Conservation (phyloP, 2,888 invertebrate species). For the Idaea aversata region DNA sequence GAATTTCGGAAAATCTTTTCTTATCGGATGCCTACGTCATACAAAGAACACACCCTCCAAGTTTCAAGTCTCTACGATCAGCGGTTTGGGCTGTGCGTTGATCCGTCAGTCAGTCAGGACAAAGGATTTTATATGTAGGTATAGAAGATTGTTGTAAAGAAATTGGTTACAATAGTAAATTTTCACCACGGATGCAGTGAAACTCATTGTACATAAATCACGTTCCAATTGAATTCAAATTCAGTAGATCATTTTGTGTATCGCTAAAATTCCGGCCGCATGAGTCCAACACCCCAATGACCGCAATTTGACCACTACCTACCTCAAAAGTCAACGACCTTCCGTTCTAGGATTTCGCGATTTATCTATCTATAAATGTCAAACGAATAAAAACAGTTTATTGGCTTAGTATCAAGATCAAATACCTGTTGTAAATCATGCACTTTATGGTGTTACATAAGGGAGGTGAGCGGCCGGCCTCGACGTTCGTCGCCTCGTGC, state of each 20-base stretch:
- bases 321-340: constrained; percentile 40
- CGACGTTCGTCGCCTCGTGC: constrained; percentile 47
- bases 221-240: constrained; percentile 24
- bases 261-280: constrained; percentile 21
- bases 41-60: too few relatives aligned
- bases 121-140: too few relatives aligned
- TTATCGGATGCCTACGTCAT: too few relatives aligned
- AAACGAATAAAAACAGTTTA: constrained; percentile 24
- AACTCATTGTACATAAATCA: constrained; percentile 16
- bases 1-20: too few relatives aligned
- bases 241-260: constrained; percentile 22
- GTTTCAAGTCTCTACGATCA: too few relatives aligned
- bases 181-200: constrained; percentile 18
- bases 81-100: too few relatives aligned
- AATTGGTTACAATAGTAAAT: constrained; percentile 8
- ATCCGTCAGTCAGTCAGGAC: too few relatives aligned
- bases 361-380: constrained; percentile 23
- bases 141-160: not conserved
- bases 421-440: constrained; percentile 51
- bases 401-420: constrained; percentile 44
- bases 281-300: constrained; percentile 24
- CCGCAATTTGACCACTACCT: constrained; percentile 35
- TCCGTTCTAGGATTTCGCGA: constrained; percentile 18
- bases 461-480: constrained; percentile 76
- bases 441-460: constrained; percentile 58